Evolutionary conservation across 1,140 invertebrate species (phyloP).

Genomic region (Tetragnatha versicolor): DNA sequence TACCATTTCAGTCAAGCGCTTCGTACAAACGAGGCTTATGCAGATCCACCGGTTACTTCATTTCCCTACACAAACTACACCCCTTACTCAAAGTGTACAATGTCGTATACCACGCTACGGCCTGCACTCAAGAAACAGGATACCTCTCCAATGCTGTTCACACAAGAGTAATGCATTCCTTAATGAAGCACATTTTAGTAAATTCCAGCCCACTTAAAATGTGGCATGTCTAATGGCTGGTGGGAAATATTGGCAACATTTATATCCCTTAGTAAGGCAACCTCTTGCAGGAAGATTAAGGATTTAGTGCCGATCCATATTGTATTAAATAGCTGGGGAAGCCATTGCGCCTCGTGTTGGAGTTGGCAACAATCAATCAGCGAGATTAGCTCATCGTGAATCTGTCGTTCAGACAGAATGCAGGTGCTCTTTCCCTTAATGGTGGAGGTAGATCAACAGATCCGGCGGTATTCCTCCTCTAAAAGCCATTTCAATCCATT

Average conservation of each 20-base stretch:
- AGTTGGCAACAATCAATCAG: slow-evolving; percentile 17
- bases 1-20: too few species aligned
- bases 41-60: too few species aligned
- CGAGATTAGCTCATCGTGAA: slow-evolving; percentile 31
- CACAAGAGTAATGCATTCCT: too few species aligned
- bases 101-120: too few species aligned
- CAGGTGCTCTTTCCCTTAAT: slow-evolving; percentile 46
- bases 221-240: not conserved
- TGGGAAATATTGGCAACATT: slow-evolving; percentile 19
- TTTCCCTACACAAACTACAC: too few species aligned
- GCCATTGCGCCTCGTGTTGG: slow-evolving; percentile 19
- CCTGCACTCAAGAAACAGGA: too few species aligned
- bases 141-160: too few species aligned
- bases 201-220: slow-evolving; percentile 3
- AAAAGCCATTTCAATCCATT: slow-evolving; percentile 51
- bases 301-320: slow-evolving; percentile 33
- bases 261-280: slow-evolving; percentile 23
- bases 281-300: slow-evolving; percentile 9
- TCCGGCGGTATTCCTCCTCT: slow-evolving; percentile 31
- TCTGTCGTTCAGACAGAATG: slow-evolving; percentile 39
- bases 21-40: too few species aligned
- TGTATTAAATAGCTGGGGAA: slow-evolving; percentile 41
- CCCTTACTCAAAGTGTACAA: too few species aligned
- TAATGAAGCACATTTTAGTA: too few species aligned
- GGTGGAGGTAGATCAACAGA: slow-evolving; percentile 44